These are phyloP conservation scores for Protophormia terraenovae DNA, from an alignment of 2,888 invertebrate genomes.

Conservation along the genomic window DNA sequence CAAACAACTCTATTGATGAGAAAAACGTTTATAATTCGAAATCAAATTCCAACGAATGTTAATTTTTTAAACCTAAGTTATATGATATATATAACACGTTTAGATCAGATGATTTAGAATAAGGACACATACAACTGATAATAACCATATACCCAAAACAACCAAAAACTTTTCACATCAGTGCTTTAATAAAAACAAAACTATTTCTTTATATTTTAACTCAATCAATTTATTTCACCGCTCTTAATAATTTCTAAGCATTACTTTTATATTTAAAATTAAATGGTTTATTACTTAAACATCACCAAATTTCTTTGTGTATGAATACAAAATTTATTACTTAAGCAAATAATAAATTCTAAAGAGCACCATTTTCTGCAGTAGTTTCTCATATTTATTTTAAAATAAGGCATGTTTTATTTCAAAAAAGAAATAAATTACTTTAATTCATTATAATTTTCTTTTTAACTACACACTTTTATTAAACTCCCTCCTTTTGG, in stretches of 20 bases:
- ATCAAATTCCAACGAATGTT: too few relatives aligned
- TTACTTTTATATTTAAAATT: not conserved
- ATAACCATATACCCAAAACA: too few relatives aligned
- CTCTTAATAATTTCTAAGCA: not conserved
- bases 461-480: not conserved
- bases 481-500: not conserved
- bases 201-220: not conserved
- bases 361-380: constrained; percentile 15
- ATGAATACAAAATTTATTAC: not conserved
- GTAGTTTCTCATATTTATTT: constrained; percentile 26
- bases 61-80: too few relatives aligned
- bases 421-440: not conserved
- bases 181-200: not conserved
- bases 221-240: not conserved
- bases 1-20: too few relatives aligned
- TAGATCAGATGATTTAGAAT: too few relatives aligned
- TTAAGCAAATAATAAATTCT: not conserved
- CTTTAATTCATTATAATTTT: not conserved
- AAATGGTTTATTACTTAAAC: not conserved
- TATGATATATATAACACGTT: too few relatives aligned
- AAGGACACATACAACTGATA: too few relatives aligned
- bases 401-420: constrained; percentile 38
- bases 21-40: too few relatives aligned
- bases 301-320: not conserved
- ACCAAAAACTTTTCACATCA: not conserved